phyloP scores from a whole-genome alignment of 1,140 invertebrate genomes.

The Triops cancriformis region DNA sequence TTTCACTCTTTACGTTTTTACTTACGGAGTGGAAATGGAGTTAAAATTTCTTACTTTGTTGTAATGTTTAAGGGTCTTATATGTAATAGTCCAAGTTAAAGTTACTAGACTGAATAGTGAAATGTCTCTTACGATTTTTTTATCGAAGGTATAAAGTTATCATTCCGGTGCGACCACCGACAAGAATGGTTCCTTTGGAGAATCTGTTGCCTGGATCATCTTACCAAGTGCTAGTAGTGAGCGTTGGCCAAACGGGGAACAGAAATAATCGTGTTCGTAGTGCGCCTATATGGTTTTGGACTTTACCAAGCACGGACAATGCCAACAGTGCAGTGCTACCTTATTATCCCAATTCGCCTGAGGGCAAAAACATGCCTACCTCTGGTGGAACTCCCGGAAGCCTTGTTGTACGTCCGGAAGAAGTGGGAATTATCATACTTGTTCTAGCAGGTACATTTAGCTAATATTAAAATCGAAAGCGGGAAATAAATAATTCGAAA shows the following conservation, averaged over 20 bases:
- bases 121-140: neutral
- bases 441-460: constrained; percentile 24
- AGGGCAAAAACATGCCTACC: neutral
- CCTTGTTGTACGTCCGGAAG: constrained; percentile 20
- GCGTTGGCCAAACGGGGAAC: neutral
- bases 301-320: neutral
- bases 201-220: neutral
- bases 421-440: constrained; percentile 25
- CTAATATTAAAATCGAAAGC: too few relatives aligned
- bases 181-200: neutral
- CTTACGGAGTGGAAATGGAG: too few relatives aligned
- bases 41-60: too few relatives aligned
- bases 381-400: neutral
- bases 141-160: neutral
- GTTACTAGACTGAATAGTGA: too few relatives aligned
- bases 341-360: neutral
- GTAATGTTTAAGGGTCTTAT: too few relatives aligned
- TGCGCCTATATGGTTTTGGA: neutral
- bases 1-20: too few relatives aligned
- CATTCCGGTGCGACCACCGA: neutral
- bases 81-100: too few relatives aligned
- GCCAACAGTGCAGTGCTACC: neutral
- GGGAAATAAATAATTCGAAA: too few relatives aligned
- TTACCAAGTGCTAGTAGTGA: neutral
- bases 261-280: neutral